Evolutionary conservation across 2,888 invertebrate species (phyloP).

Genomic region (Melanargia galathea): DNA sequence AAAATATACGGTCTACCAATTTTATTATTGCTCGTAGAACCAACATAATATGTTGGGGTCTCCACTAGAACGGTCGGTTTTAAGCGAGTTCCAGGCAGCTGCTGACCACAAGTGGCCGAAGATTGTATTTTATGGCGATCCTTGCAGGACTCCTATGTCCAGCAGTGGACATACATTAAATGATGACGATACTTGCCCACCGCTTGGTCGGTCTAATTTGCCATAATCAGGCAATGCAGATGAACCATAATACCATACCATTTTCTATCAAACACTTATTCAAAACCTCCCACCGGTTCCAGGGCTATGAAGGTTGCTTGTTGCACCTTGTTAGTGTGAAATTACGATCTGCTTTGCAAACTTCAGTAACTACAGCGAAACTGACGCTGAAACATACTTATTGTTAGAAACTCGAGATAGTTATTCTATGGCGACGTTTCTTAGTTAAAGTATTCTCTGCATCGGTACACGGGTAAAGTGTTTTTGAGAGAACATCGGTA

Average conservation of each 20-base stretch:
- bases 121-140: too few relatives aligned
- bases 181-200: too few relatives aligned
- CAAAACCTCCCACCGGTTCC: not conserved
- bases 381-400: not conserved
- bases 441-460: not conserved
- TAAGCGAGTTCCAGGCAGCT: too few relatives aligned
- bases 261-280: not conserved
- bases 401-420: not conserved
- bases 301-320: not conserved
- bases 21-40: too few relatives aligned
- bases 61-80: too few relatives aligned
- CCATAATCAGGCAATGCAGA: not conserved
- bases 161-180: too few relatives aligned
- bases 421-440: not conserved
- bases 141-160: too few relatives aligned
- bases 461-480: not conserved
- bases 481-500: not conserved
- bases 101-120: too few relatives aligned
- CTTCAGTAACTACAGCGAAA: slow-evolving; percentile 8
- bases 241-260: not conserved
- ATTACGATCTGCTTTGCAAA: slow-evolving; percentile 13
- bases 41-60: too few relatives aligned
- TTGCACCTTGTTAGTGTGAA: not conserved
- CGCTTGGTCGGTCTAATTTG: not conserved
- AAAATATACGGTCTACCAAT: too few relatives aligned